Evolutionary conservation across 2,888 invertebrate species (phyloP), one percentile per base, ranked within the genome.

Genomic region (Celastrina argiolus): DNA sequence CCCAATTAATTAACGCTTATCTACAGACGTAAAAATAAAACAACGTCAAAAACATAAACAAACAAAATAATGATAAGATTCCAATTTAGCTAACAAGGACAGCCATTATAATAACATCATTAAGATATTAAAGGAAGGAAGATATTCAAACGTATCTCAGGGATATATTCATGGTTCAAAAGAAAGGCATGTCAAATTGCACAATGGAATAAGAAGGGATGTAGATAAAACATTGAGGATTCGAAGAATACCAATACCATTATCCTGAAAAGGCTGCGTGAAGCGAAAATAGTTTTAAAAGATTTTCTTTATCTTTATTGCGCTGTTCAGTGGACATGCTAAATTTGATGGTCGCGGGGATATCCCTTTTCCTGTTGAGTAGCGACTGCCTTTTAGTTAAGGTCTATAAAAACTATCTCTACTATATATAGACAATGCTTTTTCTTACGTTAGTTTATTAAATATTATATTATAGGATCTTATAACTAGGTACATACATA

Each of bases 141-240:
- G 39, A 68, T 67, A 67, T 68, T 66, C 68, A 70, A 69, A 69
- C 71, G 72, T 66, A 73, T 71, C 71, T 70, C 69, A 76, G 77
- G 79, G 82, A 82, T 81, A 79, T 78, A 79, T 74, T 76, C 79
- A 79, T 80, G 76, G 77, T 75, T 77, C 77, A 78, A 81, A 82
- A 78, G 79, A 76, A 81, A 78, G 69, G 70, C 66, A 71, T 67
- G 66, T 71, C 69, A 68, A 70, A 70, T 73, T 72, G 74, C 69
- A 69, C 71, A 72, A 72, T 71, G 75, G 77, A 73, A 18, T 12
- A 22, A 36, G 31, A 12, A 61, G 36, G 61, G 6, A 34, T 36
- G 14, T 18, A 18, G 18, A 34, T 36, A 36, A 61, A 58, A 34
- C 5, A 51, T 58, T 22, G 61, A 18, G 36, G 61, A 36, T 39